Evolutionary conservation across 1,140 invertebrate genomes (phyloP).

Genomic region (Zaprionus ornatus): DNA sequence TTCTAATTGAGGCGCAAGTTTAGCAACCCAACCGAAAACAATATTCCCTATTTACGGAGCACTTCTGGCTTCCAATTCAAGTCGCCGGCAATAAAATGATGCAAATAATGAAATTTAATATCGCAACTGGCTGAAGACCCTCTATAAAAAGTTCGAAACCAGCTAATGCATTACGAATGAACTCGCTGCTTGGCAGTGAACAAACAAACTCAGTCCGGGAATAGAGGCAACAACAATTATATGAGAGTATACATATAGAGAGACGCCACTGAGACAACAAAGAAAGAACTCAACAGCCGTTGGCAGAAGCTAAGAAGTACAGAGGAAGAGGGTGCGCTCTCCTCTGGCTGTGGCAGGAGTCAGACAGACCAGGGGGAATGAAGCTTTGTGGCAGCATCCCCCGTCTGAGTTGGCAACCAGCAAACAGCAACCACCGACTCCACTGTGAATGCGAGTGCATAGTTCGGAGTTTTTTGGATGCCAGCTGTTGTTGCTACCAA

Average conservation of each 20-base stretch:
- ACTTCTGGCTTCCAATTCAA: conserved; percentile 2
- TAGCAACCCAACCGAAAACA: not conserved
- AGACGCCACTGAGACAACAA: conserved; percentile 66
- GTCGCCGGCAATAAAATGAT: conserved; percentile 3
- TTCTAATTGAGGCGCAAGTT: no score
- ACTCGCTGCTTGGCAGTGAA: conserved; percentile 22
- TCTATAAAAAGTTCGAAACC: conserved; percentile 21
- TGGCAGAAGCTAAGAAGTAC: not conserved
- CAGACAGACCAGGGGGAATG: conserved; percentile 39
- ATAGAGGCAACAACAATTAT: conserved; percentile 2
- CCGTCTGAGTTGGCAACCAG: conserved; percentile 37
- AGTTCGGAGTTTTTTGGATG: conserved; percentile 46
- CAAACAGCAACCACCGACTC: conserved; percentile 30
- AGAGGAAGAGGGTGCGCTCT: conserved; percentile 22
- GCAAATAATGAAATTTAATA: conserved; percentile 32
- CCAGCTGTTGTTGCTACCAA: conserved; percentile 16
- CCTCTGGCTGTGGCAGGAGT: conserved; percentile 53
- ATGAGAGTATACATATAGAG: not conserved
- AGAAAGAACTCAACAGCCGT: conserved; percentile 32
- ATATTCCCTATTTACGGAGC: not conserved
- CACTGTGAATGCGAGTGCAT: conserved; percentile 46
- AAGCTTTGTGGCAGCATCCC: conserved; percentile 57
- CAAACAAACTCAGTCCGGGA: conserved; percentile 32
- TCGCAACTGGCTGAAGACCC: conserved; percentile 3
- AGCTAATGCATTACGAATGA: conserved; percentile 54